Percentiles rank a stretch among this genome's conserved stretches.
phyloP scores from a whole-genome alignment of 2,797 vertebrate genomes.

The Triplophysa bombifrons region DNA sequence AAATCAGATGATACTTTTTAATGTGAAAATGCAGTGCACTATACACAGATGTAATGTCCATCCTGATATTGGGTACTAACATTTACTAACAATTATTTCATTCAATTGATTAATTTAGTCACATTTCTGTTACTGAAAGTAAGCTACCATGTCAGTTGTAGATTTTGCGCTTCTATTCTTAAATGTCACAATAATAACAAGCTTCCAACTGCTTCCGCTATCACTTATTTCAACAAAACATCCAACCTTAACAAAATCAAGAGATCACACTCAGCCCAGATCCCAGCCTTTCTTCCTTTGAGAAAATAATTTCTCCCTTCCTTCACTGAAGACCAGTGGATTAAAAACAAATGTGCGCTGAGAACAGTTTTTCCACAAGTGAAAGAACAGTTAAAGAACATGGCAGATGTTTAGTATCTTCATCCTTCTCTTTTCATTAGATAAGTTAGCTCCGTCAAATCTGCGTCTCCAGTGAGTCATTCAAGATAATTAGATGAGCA shows the following conservation, averaged over 20 bases:
- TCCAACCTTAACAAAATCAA: conserved; percentile 8
- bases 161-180: conserved; percentile 3
- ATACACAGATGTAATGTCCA: background rate
- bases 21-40: background rate
- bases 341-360: conserved; percentile 53
- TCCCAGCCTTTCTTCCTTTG: conserved; percentile 32
- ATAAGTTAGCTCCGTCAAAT: conserved; percentile 39
- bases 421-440: conserved; percentile 30
- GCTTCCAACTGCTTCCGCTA: conserved; percentile 58
- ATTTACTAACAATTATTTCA: background rate
- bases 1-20: background rate
- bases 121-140: conserved; percentile 9
- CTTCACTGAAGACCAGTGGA: conserved; percentile 45
- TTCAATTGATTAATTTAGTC: conserved; percentile 10
- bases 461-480: conserved; percentile 23
- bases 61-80: background rate
- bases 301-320: background rate
- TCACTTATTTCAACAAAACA: conserved; percentile 69
- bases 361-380: conserved; percentile 50
- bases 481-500: background rate
- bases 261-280: conserved; percentile 39
- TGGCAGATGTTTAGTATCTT: conserved; percentile 52
- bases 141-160: conserved; percentile 38
- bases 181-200: conserved; percentile 66
- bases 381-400: conserved; percentile 30